These are phyloP conservation scores for Myopa testacea DNA, from an alignment of 2,888 invertebrate genomes.

Conservation along the genomic window DNA sequence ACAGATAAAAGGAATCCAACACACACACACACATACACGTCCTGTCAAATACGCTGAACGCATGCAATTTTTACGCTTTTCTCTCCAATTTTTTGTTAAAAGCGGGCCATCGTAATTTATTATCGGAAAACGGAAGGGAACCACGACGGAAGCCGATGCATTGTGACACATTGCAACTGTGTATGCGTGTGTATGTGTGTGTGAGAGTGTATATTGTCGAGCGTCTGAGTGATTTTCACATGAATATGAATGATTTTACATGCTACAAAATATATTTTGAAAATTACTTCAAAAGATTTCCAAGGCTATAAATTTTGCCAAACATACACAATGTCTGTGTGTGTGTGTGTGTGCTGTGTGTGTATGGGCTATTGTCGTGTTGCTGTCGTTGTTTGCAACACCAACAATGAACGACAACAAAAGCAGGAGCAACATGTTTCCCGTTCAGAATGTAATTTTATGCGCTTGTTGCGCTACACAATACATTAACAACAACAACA, in stretches of 20 bases:
- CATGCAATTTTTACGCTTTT: conserved; percentile 11
- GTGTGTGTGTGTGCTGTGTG: neutral
- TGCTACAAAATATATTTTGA: conserved; percentile 22
- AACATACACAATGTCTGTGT: neutral
- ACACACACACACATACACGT: neutral
- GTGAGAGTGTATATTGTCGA: neutral
- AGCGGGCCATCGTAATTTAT: conserved; percentile 31
- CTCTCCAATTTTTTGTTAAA: conserved; percentile 1
- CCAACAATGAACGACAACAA: conserved; percentile 19
- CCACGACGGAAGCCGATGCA: conserved; percentile 20
- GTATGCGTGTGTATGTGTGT: conserved; percentile 9
- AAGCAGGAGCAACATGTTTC: conserved; percentile 25
- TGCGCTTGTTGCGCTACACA: conserved; percentile 26
- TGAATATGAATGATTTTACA: conserved; percentile 38
- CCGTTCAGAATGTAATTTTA: conserved; percentile 14
- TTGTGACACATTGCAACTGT: conserved; percentile 16
- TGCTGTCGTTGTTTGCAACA: neutral
- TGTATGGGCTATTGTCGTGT: neutral
- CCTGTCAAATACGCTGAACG: conserved; percentile 4
- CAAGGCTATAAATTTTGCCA: conserved; percentile 21
- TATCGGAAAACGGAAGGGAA: conserved; percentile 33
- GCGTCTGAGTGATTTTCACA: conserved; percentile 21
- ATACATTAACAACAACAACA: neutral
- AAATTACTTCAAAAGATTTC: conserved; percentile 26
- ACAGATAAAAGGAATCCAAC: neutral